Evolutionary conservation across 2,888 invertebrate genomes (phyloP).

Genomic region (Agrochola macilenta): DNA sequence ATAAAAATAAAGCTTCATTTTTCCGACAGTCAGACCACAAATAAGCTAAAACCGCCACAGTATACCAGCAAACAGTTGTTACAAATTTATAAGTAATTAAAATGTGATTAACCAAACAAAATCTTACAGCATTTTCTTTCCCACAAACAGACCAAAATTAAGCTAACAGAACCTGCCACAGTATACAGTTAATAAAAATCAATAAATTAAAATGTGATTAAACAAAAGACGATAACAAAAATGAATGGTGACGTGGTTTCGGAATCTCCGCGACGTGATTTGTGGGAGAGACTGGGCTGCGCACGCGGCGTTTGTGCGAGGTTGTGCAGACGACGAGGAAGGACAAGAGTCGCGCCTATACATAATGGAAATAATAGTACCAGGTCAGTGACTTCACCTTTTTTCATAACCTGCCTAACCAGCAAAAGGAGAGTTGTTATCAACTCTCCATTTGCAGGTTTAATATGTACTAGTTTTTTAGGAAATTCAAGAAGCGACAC

Average conservation of each 20-base stretch:
- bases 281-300: slow-evolving; percentile 82
- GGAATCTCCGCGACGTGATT: slow-evolving; percentile 66
- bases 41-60: neutral
- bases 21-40: neutral
- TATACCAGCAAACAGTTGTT: neutral
- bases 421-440: no score
- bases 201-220: neutral
- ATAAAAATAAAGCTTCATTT: neutral
- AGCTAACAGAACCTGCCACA: neutral
- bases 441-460: no score
- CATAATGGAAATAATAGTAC: slow-evolving; percentile 72
- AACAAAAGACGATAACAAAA: slow-evolving; percentile 1
- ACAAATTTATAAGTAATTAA: neutral
- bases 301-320: slow-evolving; percentile 77
- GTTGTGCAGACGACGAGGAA: slow-evolving; percentile 73
- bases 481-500: no score
- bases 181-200: neutral
- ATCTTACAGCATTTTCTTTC: neutral
- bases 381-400: slow-evolving; percentile 63
- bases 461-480: no score
- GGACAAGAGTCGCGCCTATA: slow-evolving; percentile 79
- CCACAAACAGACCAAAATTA: neutral
- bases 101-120: neutral
- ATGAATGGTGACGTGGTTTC: slow-evolving; percentile 74
- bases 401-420: no score